phyloP scores from a whole-genome alignment of 2,113 vertebrate genomes.

The Pogona vitticeps region DNA sequence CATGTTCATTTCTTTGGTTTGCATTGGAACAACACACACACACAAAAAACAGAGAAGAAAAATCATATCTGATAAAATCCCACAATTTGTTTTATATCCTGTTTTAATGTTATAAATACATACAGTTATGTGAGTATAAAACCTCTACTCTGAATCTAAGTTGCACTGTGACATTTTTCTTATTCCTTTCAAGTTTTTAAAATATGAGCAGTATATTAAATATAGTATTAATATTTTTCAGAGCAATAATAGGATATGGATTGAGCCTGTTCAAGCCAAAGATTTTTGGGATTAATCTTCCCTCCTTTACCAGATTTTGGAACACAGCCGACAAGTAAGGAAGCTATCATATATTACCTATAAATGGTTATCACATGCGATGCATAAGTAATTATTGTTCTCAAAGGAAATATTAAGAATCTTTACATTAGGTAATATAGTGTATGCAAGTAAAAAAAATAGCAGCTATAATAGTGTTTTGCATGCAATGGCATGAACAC shows the following conservation, averaged over 20 bases:
- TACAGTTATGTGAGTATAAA: neutral
- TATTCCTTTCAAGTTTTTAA: neutral
- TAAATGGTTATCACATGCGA: neutral
- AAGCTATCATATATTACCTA: conserved; percentile 1
- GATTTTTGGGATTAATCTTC: conserved; percentile 48
- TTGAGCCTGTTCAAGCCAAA: conserved; percentile 62
- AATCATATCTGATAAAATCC: too few species aligned
- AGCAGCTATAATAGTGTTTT: too few species aligned
- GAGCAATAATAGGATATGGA: conserved; percentile 58
- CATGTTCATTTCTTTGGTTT: too few species aligned
- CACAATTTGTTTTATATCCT: neutral
- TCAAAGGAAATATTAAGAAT: neutral
- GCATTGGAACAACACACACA: too few species aligned
- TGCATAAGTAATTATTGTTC: neutral
- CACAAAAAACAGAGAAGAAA: too few species aligned
- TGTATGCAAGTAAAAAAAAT: neutral
- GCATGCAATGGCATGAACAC: too few species aligned
- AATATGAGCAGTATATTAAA: conserved; percentile 50
- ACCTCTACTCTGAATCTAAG: neutral
- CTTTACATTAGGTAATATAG: neutral
- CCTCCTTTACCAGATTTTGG: conserved; percentile 47
- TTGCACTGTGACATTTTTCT: neutral
- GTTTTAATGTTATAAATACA: neutral
- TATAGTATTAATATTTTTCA: conserved; percentile 38
- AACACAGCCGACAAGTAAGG: conserved; percentile 62